Evolutionary conservation across 2,797 vertebrate species (phyloP), one percentile per base, ranked within the genome.

Genomic region (Glyptemys insculpta): DNA sequence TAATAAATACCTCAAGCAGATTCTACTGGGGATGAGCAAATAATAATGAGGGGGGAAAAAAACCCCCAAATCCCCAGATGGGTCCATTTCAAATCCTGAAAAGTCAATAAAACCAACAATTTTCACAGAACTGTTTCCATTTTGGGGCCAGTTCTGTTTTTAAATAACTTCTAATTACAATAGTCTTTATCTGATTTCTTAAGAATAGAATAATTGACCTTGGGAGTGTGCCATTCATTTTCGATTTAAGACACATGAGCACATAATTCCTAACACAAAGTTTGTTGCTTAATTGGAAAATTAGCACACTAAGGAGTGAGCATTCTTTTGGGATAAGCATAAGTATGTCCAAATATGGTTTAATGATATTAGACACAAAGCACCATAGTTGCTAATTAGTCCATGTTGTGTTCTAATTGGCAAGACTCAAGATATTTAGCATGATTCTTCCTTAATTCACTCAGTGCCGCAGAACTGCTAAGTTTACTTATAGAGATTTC

Each of bases 321-420:
- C 15, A 47, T 81, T 85, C 90, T 83, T 25, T 56, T 41, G 88
- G 90, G 27, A 84, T 0, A 0, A 68, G 65, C 4, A 1, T 56
- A 47, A 57, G 80, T 59, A 41, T 41, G 83, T n/a, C 85, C 83
- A 82, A 79, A 83, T 49, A 19, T 0, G 0, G 27, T 54, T 81
- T 74, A 72, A 86, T 88, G 49, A 79, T 59, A 83, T 93, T 87
- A 44, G 89, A 15, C 18, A 85, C 94, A 72, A 49, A 89, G 83
- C 74, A 37, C 1, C 8, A 7, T 78, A 81, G 91, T 3, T 91
- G 83, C 79, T 94, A 89, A 94, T 97, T 91, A 93, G 1, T 49
- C 47, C 68, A 19, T 5, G 62, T 34, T 57, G 79, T 50, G 89
- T 57, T 62, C 56, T 83, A 81, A 91, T 41, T 79, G 92, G 52